These are phyloP conservation scores for Anaspis maculata DNA, from an alignment of 2,888 invertebrate genomes.

Conservation along the genomic window DNA sequence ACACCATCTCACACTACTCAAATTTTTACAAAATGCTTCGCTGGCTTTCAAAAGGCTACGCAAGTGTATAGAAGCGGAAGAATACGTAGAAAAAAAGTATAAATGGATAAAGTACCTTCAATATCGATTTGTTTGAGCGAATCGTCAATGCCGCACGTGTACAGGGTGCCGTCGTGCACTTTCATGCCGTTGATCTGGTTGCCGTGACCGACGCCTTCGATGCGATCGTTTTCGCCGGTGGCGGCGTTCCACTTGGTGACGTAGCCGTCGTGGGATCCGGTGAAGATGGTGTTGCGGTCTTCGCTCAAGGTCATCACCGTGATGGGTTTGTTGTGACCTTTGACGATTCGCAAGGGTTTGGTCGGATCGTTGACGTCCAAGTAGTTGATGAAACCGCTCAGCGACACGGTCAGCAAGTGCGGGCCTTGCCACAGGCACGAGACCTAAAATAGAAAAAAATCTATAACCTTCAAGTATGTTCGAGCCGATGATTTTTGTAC, in stretches of 20 bases:
- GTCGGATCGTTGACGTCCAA: conserved; percentile 79
- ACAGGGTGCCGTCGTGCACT: conserved; percentile 57
- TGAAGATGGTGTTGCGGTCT: conserved; percentile 71
- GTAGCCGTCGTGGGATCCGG: conserved; percentile 89
- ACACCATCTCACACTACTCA: no score
- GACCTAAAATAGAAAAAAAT: conserved; percentile 42
- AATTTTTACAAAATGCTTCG: no score
- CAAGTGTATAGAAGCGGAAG: no score
- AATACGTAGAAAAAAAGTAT: no score
- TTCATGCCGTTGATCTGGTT: conserved; percentile 93
- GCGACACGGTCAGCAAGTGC: conserved; percentile 79
- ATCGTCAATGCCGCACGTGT: conserved; percentile 93
- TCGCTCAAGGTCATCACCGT: conserved; percentile 76
- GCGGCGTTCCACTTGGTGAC: conserved; percentile 77
- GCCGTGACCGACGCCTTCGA: conserved; percentile 82
- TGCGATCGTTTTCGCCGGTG: conserved; percentile 75
- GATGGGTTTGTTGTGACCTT: conserved; percentile 98
- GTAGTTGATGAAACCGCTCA: conserved; percentile 94
- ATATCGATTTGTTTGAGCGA: conserved; percentile 63
- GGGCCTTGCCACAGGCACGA: conserved; percentile 90
- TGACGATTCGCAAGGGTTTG: conserved; percentile 70
- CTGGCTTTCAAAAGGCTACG: no score
- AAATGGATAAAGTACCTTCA: no score
- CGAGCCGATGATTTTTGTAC: no score
- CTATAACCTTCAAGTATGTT: no score